Base-by-base conservation (phyloP, 2,888 invertebrate species). In the Diarsia rubi region DNA sequence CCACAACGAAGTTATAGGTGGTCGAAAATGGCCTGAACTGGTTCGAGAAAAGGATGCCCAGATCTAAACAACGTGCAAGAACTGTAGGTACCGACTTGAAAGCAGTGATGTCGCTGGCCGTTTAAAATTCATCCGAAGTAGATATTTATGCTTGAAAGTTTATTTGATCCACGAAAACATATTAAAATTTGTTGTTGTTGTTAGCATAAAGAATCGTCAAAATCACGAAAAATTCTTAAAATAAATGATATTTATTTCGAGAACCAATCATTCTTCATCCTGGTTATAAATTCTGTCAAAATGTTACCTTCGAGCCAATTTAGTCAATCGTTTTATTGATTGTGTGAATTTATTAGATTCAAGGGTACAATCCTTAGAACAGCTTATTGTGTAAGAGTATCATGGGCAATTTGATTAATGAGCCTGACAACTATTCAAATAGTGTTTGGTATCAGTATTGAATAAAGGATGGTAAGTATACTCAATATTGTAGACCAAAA, bases 261-360 rank as follows among this genome's bases (percentile, higher is more conserved):
- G 37, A 37, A 37, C 6, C 37, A 37, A 37, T 47, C 45, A 47
- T 47, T 47, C 19, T 47, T 16, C 45, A n/a, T n/a, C n/a, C n/a
- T 0, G 16, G n/a, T 27, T 3, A 74, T 44, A 9, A n/a, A 12
- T 12, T 31, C 49, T 21, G 49, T 62, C 24, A 68, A 60, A 78
- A 44, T 44, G 27, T 80, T 54, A 54, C 60, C 69, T 79, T 79
- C 65, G 31, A 14, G 19, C 3, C 65, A 65, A 79, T 79, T 65
- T 49, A 75, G 49, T 81, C 16, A 24, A 75, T 69, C 27, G n/a
- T 59, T 14, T 52, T 49, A 42, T n/a, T n/a, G n/a, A n/a, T n/a
- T n/a, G n/a, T 62, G 3, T 57, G 16, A 9, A 45, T 45, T 52
- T 19, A 82, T 67, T 79, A 42, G 31, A 24, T 47, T 70, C 69